Percentiles rank a stretch among this genome's conserved stretches.
Evolutionary conservation across 2,797 vertebrate species (phyloP).

Genomic region (Podarcis lilfordi): DNA sequence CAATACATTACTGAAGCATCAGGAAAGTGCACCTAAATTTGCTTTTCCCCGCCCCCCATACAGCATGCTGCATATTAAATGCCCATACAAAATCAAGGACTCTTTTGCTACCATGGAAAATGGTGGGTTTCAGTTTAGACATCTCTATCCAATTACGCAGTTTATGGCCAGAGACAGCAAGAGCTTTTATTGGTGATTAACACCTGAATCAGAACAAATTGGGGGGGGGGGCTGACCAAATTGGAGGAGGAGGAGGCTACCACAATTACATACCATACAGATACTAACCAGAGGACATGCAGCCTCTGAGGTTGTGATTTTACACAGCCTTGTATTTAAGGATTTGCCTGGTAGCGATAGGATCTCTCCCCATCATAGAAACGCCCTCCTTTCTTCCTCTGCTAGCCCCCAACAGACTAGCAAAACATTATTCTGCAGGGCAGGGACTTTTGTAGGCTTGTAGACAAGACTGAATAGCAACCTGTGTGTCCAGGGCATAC

Average conservation of each 20-base stretch:
- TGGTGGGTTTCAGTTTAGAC: conserved; percentile 54
- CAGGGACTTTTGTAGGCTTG: too few species aligned
- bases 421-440: too few species aligned
- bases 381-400: too few species aligned
- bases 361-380: too few species aligned
- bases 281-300: too few species aligned
- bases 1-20: conserved; percentile 44
- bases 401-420: too few species aligned
- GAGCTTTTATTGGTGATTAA: conserved; percentile 43
- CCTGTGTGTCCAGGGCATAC: too few species aligned
- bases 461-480: too few species aligned
- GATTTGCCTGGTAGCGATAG: too few species aligned
- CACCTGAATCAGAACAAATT: not conserved
- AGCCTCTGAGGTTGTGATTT: not conserved
- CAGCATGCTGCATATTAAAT: conserved; percentile 62
- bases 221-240: not conserved
- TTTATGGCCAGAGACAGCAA: conserved; percentile 51
- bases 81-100: conserved; percentile 67
- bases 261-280: not conserved
- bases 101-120: not conserved
- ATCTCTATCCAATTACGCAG: conserved; percentile 57
- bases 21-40: conserved; percentile 56
- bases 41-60: conserved; percentile 49
- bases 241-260: too few species aligned
- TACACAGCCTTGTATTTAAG: not conserved